Conservation (phyloP, 2,113 vertebrate genomes). For the Ciconia maguari region DNA sequence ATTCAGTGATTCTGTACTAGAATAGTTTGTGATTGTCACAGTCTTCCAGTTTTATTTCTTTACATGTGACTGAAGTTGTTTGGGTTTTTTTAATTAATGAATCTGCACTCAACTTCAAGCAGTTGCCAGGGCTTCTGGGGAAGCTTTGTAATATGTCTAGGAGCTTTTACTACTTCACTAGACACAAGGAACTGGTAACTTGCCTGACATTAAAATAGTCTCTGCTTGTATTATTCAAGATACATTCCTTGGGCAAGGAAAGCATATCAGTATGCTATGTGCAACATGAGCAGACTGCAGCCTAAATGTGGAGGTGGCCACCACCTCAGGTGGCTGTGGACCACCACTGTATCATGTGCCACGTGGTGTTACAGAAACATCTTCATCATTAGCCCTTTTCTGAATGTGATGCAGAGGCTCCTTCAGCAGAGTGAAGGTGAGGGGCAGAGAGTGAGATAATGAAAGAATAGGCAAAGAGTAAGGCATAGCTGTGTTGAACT, state of each 20-base stretch:
- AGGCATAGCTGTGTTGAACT: background rate
- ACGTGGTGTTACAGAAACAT: background rate
- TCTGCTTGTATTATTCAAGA: background rate
- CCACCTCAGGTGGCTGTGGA: background rate
- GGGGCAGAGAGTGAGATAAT: background rate
- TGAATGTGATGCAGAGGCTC: background rate
- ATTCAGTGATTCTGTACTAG: background rate
- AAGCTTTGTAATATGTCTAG: background rate
- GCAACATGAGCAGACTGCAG: background rate
- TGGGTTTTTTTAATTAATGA: background rate
- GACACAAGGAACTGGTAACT: background rate
- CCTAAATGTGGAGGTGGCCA: background rate
- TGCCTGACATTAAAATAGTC: background rate
- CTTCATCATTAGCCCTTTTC: background rate
- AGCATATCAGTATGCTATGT: background rate
- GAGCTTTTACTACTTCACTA: background rate
- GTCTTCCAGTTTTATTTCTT: background rate
- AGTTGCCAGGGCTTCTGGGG: background rate
- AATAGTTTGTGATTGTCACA: background rate
- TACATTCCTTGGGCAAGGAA: background rate
- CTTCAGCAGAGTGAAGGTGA: background rate
- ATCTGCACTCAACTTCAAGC: background rate
- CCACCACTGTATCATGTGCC: background rate
- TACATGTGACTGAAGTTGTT: background rate
- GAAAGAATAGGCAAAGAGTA: background rate